Evolutionary conservation across 2,113 vertebrate species (phyloP).

Genomic region (Mirounga angustirostris): DNA sequence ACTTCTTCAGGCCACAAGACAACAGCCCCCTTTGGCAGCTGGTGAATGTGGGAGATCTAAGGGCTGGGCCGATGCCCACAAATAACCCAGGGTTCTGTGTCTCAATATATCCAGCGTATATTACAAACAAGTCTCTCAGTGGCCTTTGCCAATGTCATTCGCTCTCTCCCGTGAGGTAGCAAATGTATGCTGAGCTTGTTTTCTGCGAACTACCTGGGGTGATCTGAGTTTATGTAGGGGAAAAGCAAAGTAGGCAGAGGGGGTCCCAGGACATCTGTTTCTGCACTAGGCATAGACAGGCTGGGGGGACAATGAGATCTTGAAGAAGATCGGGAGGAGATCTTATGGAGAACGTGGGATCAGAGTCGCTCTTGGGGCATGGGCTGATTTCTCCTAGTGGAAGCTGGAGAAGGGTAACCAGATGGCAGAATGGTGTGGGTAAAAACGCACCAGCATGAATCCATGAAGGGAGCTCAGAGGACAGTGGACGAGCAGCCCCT

Average conservation of each 20-base stretch:
- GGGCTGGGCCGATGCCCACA: too few species aligned
- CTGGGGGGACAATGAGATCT: not conserved
- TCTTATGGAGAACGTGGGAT: not conserved
- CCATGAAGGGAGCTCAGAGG: not conserved
- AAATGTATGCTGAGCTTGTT: not conserved
- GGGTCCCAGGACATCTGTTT: not conserved
- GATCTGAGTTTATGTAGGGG: not conserved
- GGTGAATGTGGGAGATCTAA: not conserved
- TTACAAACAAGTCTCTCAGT: not conserved
- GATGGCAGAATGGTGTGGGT: not conserved
- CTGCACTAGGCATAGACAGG: not conserved
- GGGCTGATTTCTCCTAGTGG: not conserved
- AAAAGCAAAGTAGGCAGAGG: not conserved
- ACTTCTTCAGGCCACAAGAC: not conserved
- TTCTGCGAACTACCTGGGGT: not conserved
- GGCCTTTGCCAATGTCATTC: not conserved
- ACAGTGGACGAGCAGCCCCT: not conserved
- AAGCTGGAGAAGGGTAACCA: not conserved
- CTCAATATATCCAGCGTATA: not conserved
- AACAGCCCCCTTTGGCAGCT: not conserved
- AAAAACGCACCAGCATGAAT: not conserved
- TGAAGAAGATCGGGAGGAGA: not conserved
- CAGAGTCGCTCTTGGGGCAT: not conserved
- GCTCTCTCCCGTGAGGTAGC: not conserved
- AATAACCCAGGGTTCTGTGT: not conserved